Evolutionary conservation across 2,888 invertebrate species (phyloP).

Genomic region (Coelinius sp.): DNA sequence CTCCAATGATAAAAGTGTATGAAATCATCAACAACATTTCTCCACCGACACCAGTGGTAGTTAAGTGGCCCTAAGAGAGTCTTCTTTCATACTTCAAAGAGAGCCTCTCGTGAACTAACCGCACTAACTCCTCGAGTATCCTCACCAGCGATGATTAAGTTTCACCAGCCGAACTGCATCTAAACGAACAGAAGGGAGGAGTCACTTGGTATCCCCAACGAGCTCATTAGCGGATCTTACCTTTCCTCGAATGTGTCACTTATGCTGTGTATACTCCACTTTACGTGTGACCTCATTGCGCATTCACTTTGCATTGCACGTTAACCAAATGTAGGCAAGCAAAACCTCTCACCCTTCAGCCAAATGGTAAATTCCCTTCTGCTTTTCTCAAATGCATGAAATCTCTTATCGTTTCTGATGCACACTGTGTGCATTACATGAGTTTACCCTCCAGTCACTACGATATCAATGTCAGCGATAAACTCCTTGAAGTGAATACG

Average conservation of each 20-base stretch:
- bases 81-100: constrained; percentile 16
- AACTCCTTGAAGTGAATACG: constrained; percentile 8
- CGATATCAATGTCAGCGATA: constrained; percentile 10
- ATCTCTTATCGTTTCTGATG: constrained; percentile 23
- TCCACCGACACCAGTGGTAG: not conserved
- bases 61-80: constrained; percentile 15
- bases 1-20: constrained; percentile 10
- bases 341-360: constrained; percentile 1
- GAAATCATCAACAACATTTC: constrained; percentile 13
- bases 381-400: constrained; percentile 1
- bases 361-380: not conserved
- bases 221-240: constrained; percentile 42
- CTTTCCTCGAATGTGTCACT: constrained; percentile 27
- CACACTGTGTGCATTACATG: constrained; percentile 16
- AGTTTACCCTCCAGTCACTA: not conserved
- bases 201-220: constrained; percentile 12
- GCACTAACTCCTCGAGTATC: constrained; percentile 18
- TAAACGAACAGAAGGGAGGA: constrained; percentile 20
- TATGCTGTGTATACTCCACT: constrained; percentile 13
- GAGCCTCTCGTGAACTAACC: constrained; percentile 31
- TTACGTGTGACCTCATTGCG: constrained; percentile 32
- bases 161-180: constrained; percentile 5
- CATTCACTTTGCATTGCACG: constrained; percentile 33
- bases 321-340: constrained; percentile 20
- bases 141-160: constrained; percentile 14